These are phyloP conservation scores for Heliconius hortense DNA, from an alignment of 2,888 invertebrate species.

Conservation along the genomic window DNA sequence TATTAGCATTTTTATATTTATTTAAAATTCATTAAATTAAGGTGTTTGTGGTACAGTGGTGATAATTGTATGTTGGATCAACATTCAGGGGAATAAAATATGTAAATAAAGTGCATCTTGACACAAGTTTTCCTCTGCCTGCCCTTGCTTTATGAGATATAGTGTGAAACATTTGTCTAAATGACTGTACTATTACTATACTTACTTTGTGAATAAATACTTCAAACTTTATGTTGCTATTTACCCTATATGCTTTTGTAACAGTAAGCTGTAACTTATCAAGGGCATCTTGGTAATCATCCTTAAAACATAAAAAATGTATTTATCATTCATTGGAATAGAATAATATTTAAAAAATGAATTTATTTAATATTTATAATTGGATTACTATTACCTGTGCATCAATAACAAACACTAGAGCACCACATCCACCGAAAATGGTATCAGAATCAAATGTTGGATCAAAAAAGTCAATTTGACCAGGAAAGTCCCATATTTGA, in stretches of 20 bases:
- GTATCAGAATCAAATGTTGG: constrained; percentile 97
- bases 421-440: constrained; percentile 98
- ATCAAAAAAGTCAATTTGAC: constrained; percentile 99
- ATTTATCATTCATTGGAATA: background rate
- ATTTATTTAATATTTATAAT: constrained; percentile 1
- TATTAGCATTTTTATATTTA: too few species aligned
- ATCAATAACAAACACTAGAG: constrained; percentile 99
- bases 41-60: background rate
- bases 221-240: constrained; percentile 98
- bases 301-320: constrained; percentile 77
- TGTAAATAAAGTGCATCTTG: background rate
- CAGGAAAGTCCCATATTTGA: constrained; percentile 99
- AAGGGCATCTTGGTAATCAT: constrained; percentile 98
- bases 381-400: constrained; percentile 86
- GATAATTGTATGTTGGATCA: background rate
- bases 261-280: constrained; percentile 96
- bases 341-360: background rate
- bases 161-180: background rate
- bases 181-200: constrained; percentile 20
- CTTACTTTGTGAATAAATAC: constrained; percentile 97
- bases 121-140: background rate
- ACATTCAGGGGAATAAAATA: too few species aligned
- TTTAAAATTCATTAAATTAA: too few species aligned
- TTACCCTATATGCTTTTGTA: constrained; percentile 96
- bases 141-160: background rate